Conservation (phyloP, 2,888 invertebrate species). For the Proisotoma minuta region DNA sequence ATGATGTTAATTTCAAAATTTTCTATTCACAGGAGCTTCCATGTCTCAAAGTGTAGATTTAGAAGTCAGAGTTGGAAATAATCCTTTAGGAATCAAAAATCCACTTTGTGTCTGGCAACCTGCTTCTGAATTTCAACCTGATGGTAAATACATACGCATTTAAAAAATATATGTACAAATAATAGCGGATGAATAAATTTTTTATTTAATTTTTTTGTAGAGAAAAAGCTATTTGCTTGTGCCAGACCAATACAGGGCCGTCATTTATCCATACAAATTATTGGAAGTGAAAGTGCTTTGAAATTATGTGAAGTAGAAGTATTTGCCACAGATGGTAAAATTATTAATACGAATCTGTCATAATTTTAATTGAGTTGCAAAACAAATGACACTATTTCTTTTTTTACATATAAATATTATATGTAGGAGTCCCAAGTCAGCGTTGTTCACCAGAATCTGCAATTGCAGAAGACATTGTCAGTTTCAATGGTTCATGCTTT, state of each 20-base stretch:
- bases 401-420: not conserved
- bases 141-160: constrained; percentile 1
- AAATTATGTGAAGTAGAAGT: constrained; percentile 89
- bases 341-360: not conserved
- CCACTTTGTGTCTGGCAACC: constrained; percentile 92
- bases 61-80: constrained; percentile 63
- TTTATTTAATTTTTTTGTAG: constrained; percentile 55
- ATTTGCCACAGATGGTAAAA: constrained; percentile 78
- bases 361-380: not conserved
- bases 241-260: constrained; percentile 79
- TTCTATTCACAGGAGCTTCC: not conserved
- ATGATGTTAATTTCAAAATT: not conserved
- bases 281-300: constrained; percentile 75
- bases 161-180: not conserved
- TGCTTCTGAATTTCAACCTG: constrained; percentile 59
- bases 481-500: constrained; percentile 81
- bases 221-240: constrained; percentile 82
- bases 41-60: constrained; percentile 37
- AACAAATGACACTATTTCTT: not conserved
- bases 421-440: constrained; percentile 26
- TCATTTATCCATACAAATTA: constrained; percentile 80
- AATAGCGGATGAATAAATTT: not conserved
- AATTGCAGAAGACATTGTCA: constrained; percentile 69
- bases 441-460: constrained; percentile 68
- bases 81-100: constrained; percentile 77